Evolutionary conservation across 1,140 invertebrate genomes (phyloP).

Genomic region (Solen grandis): DNA sequence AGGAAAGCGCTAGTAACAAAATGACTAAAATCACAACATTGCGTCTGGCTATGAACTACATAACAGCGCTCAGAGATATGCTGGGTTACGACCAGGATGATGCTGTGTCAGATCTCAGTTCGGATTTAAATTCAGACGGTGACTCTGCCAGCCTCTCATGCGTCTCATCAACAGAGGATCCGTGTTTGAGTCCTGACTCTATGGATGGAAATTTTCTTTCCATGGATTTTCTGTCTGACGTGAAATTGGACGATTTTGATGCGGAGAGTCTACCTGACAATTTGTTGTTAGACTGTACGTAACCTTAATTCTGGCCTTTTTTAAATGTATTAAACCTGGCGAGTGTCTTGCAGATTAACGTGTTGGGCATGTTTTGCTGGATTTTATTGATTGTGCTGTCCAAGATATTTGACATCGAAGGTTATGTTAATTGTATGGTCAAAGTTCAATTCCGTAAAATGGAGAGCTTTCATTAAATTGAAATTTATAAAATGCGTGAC

Average conservation of each 20-base stretch:
- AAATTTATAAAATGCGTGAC: too few relatives aligned
- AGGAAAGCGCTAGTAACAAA: conserved; percentile 83
- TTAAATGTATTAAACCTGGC: too few relatives aligned
- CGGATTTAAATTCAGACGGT: conserved; percentile 37
- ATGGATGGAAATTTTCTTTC: conserved; percentile 48
- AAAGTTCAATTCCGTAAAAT: too few relatives aligned
- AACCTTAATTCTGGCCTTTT: too few relatives aligned
- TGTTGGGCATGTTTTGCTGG: too few relatives aligned
- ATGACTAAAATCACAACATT: conserved; percentile 94
- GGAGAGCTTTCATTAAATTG: too few relatives aligned
- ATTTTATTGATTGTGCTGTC: too few relatives aligned
- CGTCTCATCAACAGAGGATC: conserved; percentile 43
- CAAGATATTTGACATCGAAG: too few relatives aligned
- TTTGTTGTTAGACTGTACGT: conserved; percentile 49
- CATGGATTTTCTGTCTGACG: conserved; percentile 52
- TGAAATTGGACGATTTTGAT: conserved; percentile 53
- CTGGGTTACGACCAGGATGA: conserved; percentile 68
- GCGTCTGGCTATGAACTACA: conserved; percentile 93
- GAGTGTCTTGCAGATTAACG: too few relatives aligned
- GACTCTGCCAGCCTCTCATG: conserved; percentile 36
- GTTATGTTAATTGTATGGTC: too few relatives aligned
- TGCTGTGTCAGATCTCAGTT: conserved; percentile 21
- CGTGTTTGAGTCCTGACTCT: conserved; percentile 53
- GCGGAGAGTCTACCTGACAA: conserved; percentile 46
- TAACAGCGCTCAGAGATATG: conserved; percentile 84